A percentile compares a stretch with the other conserved stretches of the same genome.
Conservation (phyloP, 1,140 invertebrate genomes). For the Nilaparvata lugens region DNA sequence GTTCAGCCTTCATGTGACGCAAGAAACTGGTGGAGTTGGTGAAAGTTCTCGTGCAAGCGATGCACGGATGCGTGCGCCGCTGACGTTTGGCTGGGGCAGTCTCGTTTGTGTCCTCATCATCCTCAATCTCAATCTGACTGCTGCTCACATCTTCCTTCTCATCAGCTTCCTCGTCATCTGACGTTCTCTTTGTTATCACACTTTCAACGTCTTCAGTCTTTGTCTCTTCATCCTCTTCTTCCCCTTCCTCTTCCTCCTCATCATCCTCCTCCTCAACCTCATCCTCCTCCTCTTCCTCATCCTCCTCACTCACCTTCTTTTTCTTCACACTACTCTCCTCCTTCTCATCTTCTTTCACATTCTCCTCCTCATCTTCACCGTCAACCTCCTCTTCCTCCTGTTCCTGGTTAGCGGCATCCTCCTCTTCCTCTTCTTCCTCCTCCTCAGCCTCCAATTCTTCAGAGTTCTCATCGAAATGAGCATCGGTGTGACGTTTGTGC, state of each 20-base stretch:
- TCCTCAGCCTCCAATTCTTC: slow-evolving; percentile 18
- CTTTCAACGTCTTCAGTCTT: slow-evolving; percentile 1
- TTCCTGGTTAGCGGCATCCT: slow-evolving; percentile 1
- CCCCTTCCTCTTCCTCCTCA: background rate
- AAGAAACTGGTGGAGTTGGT: background rate
- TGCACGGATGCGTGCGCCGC: background rate
- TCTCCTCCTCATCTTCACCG: slow-evolving; percentile 17
- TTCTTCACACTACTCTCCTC: too few relatives aligned
- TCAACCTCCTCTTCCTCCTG: slow-evolving; percentile 16
- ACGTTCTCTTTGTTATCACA: background rate
- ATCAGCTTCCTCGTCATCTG: slow-evolving; percentile 11
- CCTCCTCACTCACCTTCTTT: slow-evolving; percentile 14
- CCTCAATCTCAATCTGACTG: background rate
- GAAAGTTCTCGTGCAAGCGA: background rate
- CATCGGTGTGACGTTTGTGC: slow-evolving; percentile 36
- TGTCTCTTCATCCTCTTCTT: background rate
- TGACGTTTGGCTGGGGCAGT: background rate
- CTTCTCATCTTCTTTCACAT: slow-evolving; percentile 16
- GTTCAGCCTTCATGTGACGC: background rate
- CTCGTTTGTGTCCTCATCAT: background rate
- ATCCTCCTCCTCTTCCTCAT: slow-evolving; percentile 10
- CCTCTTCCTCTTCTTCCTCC: slow-evolving; percentile 16
- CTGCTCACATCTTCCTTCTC: background rate
- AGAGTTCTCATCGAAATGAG: slow-evolving; percentile 23
- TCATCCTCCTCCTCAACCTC: background rate